Evolutionary conservation across 2,888 invertebrate genomes (phyloP).

Genomic region (Rhagonycha fulva): DNA sequence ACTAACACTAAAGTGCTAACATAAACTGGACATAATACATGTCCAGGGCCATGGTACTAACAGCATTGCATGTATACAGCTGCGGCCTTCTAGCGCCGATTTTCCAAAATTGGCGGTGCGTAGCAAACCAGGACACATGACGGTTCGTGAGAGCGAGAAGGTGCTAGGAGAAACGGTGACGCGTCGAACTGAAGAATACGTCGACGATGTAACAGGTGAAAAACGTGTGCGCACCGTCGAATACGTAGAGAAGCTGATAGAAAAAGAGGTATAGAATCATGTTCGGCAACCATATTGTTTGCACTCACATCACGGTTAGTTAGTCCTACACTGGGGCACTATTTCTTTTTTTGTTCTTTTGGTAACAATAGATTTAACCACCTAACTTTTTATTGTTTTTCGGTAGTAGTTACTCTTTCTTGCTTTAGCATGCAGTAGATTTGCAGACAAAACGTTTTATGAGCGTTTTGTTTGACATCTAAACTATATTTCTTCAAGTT

Average conservation of each 20-base stretch:
- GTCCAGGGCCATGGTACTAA: slow-evolving; percentile 48
- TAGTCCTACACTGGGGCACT: slow-evolving; percentile 17
- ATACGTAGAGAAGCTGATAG: slow-evolving; percentile 94
- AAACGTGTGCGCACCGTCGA: slow-evolving; percentile 88
- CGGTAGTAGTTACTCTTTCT: background rate
- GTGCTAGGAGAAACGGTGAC: slow-evolving; percentile 88
- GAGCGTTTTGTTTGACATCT: no score
- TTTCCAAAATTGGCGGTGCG: slow-evolving; percentile 87
- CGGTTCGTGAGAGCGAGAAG: slow-evolving; percentile 88
- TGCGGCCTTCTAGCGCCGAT: slow-evolving; percentile 68
- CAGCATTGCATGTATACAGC: slow-evolving; percentile 51
- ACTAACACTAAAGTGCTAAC: slow-evolving; percentile 41
- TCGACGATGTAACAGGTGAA: slow-evolving; percentile 84
- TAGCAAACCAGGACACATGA: slow-evolving; percentile 81
- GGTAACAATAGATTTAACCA: background rate
- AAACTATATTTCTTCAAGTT: no score
- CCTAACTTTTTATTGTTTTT: background rate
- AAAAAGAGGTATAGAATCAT: slow-evolving; percentile 80
- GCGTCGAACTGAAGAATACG: slow-evolving; percentile 83
- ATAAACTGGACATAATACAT: slow-evolving; percentile 42
- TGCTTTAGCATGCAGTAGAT: background rate
- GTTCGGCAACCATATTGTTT: slow-evolving; percentile 28
- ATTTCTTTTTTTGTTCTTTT: background rate
- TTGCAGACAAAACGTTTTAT: background rate
- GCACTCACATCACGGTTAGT: slow-evolving; percentile 30